These are phyloP conservation scores for Phrynocephalus vlangalii DNA, from an alignment of 2,797 vertebrate genomes.

Conservation along the genomic window DNA sequence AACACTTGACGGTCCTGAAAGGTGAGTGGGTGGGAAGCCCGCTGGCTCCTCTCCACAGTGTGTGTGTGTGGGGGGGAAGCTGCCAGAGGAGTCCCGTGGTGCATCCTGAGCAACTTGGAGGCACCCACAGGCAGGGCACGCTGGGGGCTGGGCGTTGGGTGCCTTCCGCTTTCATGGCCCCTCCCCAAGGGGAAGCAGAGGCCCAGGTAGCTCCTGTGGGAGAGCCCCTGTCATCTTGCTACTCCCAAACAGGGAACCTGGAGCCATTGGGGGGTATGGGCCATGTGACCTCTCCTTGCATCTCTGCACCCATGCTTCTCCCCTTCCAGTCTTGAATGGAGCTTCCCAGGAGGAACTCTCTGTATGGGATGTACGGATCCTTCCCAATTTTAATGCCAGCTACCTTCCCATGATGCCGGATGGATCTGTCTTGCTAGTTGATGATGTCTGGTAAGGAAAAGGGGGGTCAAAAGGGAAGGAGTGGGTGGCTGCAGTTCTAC, in stretches of 20 bases:
- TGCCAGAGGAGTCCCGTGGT: not conserved
- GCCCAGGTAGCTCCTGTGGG: no score
- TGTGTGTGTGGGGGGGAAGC: not conserved
- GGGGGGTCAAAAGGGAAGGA: accelerated
- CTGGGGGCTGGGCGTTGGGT: no score
- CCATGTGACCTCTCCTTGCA: accelerated
- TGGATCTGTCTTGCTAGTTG: slow-evolving; percentile 92
- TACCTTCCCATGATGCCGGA: slow-evolving; percentile 96
- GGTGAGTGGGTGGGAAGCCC: slow-evolving; percentile 71
- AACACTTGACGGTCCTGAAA: slow-evolving; percentile 90
- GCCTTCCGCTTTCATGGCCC: not conserved
- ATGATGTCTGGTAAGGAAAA: slow-evolving; percentile 89
- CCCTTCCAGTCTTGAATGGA: slow-evolving; percentile 85
- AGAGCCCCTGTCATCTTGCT: no score
- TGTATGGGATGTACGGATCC: slow-evolving; percentile 85
- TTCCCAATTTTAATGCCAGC: slow-evolving; percentile 93
- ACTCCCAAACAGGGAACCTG: not conserved
- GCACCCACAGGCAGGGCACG: not conserved
- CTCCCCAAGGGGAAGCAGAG: no score
- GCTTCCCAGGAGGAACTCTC: slow-evolving; percentile 93
- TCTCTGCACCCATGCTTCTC: not conserved
- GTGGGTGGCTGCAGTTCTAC: no score
- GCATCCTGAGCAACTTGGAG: not conserved
- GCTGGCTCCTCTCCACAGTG: not conserved
- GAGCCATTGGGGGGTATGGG: not conserved